These are phyloP conservation scores for Actinopyga echinites DNA, from an alignment of 53 echinoderm and acorn worm genomes.

Conservation along the genomic window DNA sequence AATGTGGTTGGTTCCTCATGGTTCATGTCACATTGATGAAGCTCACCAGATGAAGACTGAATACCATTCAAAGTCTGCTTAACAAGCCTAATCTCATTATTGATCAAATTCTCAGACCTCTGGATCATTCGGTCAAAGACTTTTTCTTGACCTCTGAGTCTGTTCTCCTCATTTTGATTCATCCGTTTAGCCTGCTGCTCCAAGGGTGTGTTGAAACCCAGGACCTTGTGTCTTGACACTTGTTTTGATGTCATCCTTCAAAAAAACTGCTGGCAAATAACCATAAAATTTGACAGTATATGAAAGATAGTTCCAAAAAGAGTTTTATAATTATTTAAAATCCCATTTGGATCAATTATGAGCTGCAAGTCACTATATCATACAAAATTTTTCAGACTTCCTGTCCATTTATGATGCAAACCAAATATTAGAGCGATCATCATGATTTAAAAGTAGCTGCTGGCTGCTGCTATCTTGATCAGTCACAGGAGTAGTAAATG, in stretches of 20 bases:
- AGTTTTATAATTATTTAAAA: too few relatives aligned
- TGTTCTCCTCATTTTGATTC: constrained; percentile 76
- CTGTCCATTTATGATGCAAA: too few relatives aligned
- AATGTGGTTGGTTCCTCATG: constrained; percentile 58
- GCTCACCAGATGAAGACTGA: constrained; percentile 62
- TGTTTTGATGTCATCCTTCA: constrained; percentile 5
- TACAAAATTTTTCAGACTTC: too few relatives aligned
- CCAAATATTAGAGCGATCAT: too few relatives aligned
- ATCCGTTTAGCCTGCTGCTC: constrained; percentile 72
- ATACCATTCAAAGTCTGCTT: constrained; percentile 64
- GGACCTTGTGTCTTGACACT: not conserved
- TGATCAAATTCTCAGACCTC: constrained; percentile 62
- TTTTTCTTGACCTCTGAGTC: constrained; percentile 50
- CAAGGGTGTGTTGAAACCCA: constrained; percentile 67
- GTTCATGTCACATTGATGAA: constrained; percentile 47
- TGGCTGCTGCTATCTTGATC: too few relatives aligned
- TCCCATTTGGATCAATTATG: too few relatives aligned
- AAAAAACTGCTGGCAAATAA: too few relatives aligned
- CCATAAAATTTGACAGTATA: too few relatives aligned
- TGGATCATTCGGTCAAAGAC: constrained; percentile 67
- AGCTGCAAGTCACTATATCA: too few relatives aligned
- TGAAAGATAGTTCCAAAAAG: too few relatives aligned
- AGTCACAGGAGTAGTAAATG: too few relatives aligned
- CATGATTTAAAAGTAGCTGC: too few relatives aligned
- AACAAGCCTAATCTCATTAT: constrained; percentile 65